Evolutionary conservation across 2,888 invertebrate genomes (phyloP), one percentile per base, ranked within the genome.

Genomic region (Ametastegia equiseti): DNA sequence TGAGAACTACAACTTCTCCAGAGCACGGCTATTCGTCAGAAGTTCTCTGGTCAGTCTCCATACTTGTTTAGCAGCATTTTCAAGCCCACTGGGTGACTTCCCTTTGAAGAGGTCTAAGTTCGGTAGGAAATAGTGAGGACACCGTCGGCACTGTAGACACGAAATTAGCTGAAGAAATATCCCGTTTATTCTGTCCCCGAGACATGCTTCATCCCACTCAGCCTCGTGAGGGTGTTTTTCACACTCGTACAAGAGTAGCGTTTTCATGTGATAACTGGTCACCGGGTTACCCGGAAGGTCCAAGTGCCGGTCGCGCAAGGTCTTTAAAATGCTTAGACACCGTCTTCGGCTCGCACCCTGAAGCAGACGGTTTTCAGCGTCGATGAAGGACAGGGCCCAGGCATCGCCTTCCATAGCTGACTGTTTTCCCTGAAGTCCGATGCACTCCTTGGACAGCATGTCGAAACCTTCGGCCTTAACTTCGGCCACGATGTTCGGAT

Each of bases 391-490:
- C 88, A 98, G 93, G 81, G 97, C 96, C 98, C 98, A 98, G 42
- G 98, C 98, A 92, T 99, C 98, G 30, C 98, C 98, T 92, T 98
- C 98, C 95, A 98, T 97, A 19, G 96, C 96, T 23, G 96, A 96
- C 91, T 97, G 97, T 91, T 97, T 97, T 67, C 96, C 96, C 91
- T 96, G 96, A 88, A 96, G 91, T 27, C 95, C 94, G 83, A 96
- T 93, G 89, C 96, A 96, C 91, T 97, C 97, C 91, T 97, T 97
- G 33, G 97, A 97, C 30, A 98, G 92, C 87, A 98, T 93, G 92
- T 98, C 98, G 92, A 98, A 98, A 0, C 98, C 98, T 92, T 98
- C 98, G 0, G 97, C 96, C 92, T 98, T 98, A 7, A 98, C 98
- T 92, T 98, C 97, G 27, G 97, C 97, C 2, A 97, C 97, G 83